phyloP scores from a whole-genome alignment of 2,113 vertebrate genomes.

The Pachyramphus minor region DNA sequence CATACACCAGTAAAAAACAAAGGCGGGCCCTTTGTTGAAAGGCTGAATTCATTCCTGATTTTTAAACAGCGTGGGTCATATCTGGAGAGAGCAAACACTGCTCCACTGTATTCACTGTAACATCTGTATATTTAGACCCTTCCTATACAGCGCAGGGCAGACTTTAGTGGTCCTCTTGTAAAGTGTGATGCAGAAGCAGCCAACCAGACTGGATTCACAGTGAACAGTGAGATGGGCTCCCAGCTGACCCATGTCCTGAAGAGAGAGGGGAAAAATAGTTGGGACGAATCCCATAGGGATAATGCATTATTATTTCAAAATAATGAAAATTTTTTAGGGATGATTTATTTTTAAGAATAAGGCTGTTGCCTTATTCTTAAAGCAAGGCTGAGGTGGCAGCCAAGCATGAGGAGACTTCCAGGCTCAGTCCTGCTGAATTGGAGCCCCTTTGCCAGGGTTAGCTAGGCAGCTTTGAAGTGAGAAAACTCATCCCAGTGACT shows the following conservation, averaged over 20 bases:
- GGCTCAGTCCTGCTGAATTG: background rate
- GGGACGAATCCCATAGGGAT: background rate
- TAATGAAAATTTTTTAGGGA: too few relatives aligned
- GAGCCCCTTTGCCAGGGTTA: background rate
- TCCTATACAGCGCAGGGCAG: background rate
- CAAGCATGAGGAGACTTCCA: background rate
- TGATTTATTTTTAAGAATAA: too few relatives aligned
- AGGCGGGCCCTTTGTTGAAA: background rate
- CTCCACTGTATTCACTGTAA: background rate
- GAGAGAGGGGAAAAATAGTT: background rate
- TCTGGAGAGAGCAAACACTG: background rate
- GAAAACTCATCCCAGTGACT: background rate
- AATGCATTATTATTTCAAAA: background rate
- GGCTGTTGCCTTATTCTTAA: background rate
- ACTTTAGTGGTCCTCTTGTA: background rate
- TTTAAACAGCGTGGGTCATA: background rate
- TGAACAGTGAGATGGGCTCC: background rate
- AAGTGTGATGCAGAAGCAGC: background rate
- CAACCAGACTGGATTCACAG: background rate
- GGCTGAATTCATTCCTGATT: background rate
- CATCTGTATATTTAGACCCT: background rate
- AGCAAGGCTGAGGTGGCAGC: background rate
- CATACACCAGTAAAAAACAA: background rate
- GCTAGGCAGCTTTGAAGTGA: background rate
- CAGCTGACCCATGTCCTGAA: background rate